phyloP scores from a whole-genome alignment of 2,888 invertebrate species.

The Stenodera caucasica region DNA sequence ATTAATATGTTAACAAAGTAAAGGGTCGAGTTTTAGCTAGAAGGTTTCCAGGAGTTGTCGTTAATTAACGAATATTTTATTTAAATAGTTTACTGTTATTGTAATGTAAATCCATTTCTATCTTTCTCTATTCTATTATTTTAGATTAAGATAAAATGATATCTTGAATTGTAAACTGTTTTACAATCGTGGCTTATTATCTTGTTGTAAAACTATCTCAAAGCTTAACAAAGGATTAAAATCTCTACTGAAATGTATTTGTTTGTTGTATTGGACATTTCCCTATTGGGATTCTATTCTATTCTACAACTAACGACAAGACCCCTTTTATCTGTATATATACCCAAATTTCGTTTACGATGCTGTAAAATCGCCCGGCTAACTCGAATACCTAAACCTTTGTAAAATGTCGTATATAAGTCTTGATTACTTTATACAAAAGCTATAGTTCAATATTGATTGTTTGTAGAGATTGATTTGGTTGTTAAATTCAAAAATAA shows the following conservation, averaged over 20 bases:
- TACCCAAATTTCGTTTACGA: constrained; percentile 38
- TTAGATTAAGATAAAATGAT: neutral
- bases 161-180: neutral
- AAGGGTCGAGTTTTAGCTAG: neutral
- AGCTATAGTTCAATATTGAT: too few relatives aligned
- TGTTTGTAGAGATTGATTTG: too few relatives aligned
- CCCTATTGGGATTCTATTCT: neutral
- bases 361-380: constrained; percentile 29
- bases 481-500: too few relatives aligned
- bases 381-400: constrained; percentile 34
- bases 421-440: constrained; percentile 24
- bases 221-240: constrained; percentile 3
- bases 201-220: neutral
- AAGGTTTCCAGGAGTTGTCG: neutral
- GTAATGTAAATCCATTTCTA: neutral
- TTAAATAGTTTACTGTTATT: neutral
- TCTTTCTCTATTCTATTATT: neutral
- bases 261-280: too few relatives aligned
- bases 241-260: neutral
- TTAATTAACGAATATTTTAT: constrained; percentile 3
- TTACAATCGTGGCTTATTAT: neutral
- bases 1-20: neutral
- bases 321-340: neutral
- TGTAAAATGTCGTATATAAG: constrained; percentile 26
- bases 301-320: neutral